Conservation (phyloP, 2,888 invertebrate species). For the Epirrita christyi region DNA sequence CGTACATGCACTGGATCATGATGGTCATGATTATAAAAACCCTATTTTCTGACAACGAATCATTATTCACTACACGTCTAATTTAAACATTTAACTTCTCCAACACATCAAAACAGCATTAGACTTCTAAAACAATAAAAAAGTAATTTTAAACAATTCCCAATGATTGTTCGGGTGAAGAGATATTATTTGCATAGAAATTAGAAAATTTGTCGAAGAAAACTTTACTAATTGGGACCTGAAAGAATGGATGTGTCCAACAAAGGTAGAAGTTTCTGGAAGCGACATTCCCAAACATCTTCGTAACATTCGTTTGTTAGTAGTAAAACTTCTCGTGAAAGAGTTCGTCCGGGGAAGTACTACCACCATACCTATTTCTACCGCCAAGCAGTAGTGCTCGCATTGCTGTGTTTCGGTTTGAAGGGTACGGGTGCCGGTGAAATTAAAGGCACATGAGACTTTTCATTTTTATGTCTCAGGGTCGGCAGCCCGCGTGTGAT, state of each 20-base stretch:
- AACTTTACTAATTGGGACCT: slow-evolving; percentile 30
- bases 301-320: too few relatives aligned
- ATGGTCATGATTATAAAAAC: too few relatives aligned
- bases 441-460: too few relatives aligned
- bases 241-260: slow-evolving; percentile 15
- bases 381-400: too few relatives aligned
- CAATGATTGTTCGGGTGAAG: slow-evolving; percentile 24
- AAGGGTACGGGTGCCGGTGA: too few relatives aligned
- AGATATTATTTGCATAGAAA: slow-evolving; percentile 36
- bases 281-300: background rate
- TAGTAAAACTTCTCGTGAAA: too few relatives aligned
- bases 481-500: too few relatives aligned
- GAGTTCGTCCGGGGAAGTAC: too few relatives aligned
- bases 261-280: background rate
- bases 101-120: slow-evolving; percentile 23
- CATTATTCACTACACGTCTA: background rate
- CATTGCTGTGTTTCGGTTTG: too few relatives aligned
- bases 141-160: slow-evolving; percentile 34
- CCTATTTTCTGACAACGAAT: background rate
- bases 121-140: slow-evolving; percentile 27
- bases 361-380: too few relatives aligned
- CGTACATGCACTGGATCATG: too few relatives aligned
- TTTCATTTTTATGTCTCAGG: too few relatives aligned
- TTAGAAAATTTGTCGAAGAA: slow-evolving; percentile 28
- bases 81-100: slow-evolving; percentile 2